Conservation (phyloP, 2,888 invertebrate species). For the Lasioglossum malachurum region DNA sequence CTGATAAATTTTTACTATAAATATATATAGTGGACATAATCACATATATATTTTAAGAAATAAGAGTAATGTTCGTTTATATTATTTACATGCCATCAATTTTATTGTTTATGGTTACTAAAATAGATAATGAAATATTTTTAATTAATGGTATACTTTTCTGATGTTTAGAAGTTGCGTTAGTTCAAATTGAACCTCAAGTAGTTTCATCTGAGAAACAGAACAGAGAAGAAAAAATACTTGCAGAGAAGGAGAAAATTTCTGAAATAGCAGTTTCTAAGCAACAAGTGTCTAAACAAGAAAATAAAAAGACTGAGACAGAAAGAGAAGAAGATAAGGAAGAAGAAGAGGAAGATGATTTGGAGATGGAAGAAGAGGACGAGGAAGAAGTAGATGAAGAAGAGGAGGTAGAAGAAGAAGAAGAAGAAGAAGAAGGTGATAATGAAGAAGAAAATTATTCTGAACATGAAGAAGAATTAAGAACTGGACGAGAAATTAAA, state of each 20-base stretch:
- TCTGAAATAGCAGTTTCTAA: conserved; percentile 68
- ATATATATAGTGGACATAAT: not conserved
- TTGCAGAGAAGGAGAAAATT: conserved; percentile 57
- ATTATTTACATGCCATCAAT: not conserved
- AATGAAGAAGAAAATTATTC: conserved; percentile 71
- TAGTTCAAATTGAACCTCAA: conserved; percentile 46
- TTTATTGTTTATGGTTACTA: not conserved
- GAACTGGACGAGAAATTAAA: conserved; percentile 64
- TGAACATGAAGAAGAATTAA: conserved; percentile 79
- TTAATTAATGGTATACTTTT: conserved; percentile 32
- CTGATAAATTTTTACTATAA: not conserved
- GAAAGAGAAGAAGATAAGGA: conserved; percentile 63
- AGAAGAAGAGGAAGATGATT: conserved; percentile 55
- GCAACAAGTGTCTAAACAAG: conserved; percentile 56
- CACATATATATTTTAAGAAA: not conserved
- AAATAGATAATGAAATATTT: conserved; percentile 15
- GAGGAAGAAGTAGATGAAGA: conserved; percentile 52
- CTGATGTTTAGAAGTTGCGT: conserved; percentile 53
- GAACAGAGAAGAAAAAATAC: conserved; percentile 69
- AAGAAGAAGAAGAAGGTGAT: conserved; percentile 75
- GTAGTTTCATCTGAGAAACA: conserved; percentile 60
- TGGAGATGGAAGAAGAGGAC: conserved; percentile 55
- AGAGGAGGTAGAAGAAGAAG: conserved; percentile 70
- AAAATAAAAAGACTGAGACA: conserved; percentile 64
- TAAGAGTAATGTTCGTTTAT: not conserved